Conservation (phyloP, 2,113 vertebrate genomes). For the Mesocricetus auratus region DNA sequence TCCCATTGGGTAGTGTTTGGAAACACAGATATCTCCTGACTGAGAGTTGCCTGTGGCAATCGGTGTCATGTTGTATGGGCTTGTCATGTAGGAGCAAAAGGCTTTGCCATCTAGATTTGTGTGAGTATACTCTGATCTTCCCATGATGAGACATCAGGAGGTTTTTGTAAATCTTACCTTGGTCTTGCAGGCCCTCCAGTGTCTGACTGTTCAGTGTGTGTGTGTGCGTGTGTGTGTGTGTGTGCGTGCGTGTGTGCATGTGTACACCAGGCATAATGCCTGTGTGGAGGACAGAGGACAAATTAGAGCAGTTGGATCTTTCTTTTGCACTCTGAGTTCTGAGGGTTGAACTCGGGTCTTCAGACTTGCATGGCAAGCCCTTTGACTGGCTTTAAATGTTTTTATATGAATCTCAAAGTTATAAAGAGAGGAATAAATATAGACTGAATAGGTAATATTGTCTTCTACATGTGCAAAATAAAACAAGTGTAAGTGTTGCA, state of each 20-base stretch:
- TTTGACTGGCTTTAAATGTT: background rate
- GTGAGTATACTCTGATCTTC: background rate
- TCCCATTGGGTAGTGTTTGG: too few relatives aligned
- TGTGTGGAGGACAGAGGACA: background rate
- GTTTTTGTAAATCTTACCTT: background rate
- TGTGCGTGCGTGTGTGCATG: too few relatives aligned
- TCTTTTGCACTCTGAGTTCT: slow-evolving; percentile 8
- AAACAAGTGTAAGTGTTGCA: slow-evolving; percentile 20
- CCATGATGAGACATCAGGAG: background rate
- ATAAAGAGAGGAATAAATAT: slow-evolving; percentile 29
- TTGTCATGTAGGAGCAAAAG: background rate
- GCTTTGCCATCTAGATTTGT: background rate
- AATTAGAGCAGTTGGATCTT: background rate
- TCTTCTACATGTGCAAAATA: slow-evolving; percentile 3
- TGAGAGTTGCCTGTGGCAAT: background rate
- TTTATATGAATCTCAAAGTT: background rate
- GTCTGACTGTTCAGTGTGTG: background rate
- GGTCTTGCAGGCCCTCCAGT: background rate
- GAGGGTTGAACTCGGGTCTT: too few relatives aligned
- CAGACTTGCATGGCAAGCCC: too few relatives aligned
- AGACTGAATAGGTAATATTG: slow-evolving; percentile 25
- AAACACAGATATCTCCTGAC: too few relatives aligned
- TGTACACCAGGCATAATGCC: background rate
- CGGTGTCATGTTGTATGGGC: background rate
- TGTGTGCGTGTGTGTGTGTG: too few relatives aligned